Evolutionary conservation across 2,113 vertebrate species (phyloP), one percentile per base, ranked within the genome.

Genomic region (Prochilodus magdalenae): DNA sequence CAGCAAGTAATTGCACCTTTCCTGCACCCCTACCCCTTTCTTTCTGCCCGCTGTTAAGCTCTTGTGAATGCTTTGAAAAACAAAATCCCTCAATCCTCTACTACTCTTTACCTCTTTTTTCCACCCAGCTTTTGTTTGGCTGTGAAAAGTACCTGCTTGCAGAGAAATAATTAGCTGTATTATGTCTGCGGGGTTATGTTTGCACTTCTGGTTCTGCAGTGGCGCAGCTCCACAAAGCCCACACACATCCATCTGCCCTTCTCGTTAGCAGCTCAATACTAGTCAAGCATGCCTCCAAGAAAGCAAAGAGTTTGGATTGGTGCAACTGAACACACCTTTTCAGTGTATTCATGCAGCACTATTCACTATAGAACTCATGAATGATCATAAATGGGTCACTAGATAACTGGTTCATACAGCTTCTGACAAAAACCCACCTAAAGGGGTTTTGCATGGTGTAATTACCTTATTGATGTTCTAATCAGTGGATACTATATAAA

Each of bases 1-100:
- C 86, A 90, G 12, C 86, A 60, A 89, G 89, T 92, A 93, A 94
- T 93, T 92, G 89, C 90, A 90, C 93, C 87, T 86, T 87, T 84
- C 84, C 62, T 74, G 26, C 78, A 62, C 12, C 30, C 77, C 16
- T 20, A 59, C 24, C 36, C 84, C 87, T 88, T 90, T 89, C 26
- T 84, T 81, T 73, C 47, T 7, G 82, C 86, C 81, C 86, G 84
- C 85, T 72, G 63, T 92, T 90, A 70, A 87, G 90, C 88, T 85
- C 87, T 84, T 63, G 62, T 89, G 87, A 90, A 87, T 87, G 87
- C 89, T 85, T 71, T 55, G 81, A 90, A 89, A 90, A 92, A 20
- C 36, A 12, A 92, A 85, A 86, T 94, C 90, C 89, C 92, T 89
- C 80, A 88, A 82, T 89, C 88, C 84, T 83, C 62, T 79, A 83